phyloP scores from a whole-genome alignment of 2,113 vertebrate genomes.

The rabbit (Oryctolagus cuniculus) region DNA sequence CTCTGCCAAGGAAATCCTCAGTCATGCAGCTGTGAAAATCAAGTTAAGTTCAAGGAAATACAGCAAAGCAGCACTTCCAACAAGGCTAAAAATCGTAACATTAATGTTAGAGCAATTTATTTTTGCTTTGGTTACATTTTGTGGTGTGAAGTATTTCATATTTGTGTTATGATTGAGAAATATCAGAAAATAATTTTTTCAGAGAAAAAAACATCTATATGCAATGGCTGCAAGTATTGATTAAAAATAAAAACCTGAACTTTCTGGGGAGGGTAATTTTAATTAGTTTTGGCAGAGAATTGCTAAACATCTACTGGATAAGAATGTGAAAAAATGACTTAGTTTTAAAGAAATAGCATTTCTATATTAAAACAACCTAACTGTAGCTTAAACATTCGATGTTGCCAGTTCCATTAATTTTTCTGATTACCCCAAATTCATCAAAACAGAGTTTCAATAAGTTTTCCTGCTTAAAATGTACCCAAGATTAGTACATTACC shows the following conservation, averaged over 20 bases:
- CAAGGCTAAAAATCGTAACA: not conserved
- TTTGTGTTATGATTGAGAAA: conserved; percentile 46
- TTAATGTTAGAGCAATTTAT: not conserved
- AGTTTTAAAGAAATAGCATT: conserved; percentile 69
- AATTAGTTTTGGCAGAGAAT: conserved; percentile 69
- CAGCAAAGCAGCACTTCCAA: not conserved
- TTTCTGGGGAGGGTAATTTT: conserved; percentile 56
- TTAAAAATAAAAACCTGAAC: conserved; percentile 54
- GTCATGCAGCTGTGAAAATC: conserved; percentile 29
- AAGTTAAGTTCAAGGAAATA: conserved; percentile 46
- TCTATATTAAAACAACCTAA: conserved; percentile 6
- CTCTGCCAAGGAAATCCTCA: conserved; percentile 49
- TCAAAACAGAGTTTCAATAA: conserved; percentile 76
- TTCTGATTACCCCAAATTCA: conserved; percentile 11
- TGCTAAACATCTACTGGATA: conserved; percentile 66
- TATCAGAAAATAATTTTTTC: not conserved
- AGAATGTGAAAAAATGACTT: conserved; percentile 64
- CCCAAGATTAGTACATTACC: conserved; percentile 68
- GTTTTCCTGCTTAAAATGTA: conserved; percentile 41
- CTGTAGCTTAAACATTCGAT: conserved; percentile 56
- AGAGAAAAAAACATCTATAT: conserved; percentile 14
- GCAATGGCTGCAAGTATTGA: conserved; percentile 3
- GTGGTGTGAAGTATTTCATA: not conserved
- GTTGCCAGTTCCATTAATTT: conserved; percentile 33
- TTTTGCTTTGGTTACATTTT: conserved; percentile 43